Evolutionary conservation across 2,797 vertebrate species (phyloP), one percentile per base, ranked within the genome.

Genomic region (Dicrostonyx torquatus): DNA sequence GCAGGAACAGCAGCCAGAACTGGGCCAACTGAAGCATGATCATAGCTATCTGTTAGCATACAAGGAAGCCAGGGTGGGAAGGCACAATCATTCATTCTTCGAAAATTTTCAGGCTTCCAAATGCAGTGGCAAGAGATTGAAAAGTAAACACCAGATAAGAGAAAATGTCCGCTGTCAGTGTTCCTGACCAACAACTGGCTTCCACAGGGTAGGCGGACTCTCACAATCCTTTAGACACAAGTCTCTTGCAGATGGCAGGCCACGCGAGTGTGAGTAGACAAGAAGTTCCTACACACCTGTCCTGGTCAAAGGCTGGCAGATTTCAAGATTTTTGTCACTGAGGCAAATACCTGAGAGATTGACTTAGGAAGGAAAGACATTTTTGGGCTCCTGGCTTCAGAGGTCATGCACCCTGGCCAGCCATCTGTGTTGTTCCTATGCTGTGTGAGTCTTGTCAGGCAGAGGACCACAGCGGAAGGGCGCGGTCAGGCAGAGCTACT

Each of bases 1-100:
- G 7, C n/a, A 85, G 22, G 29, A 64, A 13, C 26, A 62, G 26
- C 58, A 48, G 55, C 64, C 13, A 58, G 60, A 15, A 64, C 62
- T 45, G 18, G 45, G 22, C 50, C 60, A 60, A 87, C 50, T 62
- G 70, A 77, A 82, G 48, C 62, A 78, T 34, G 20, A 0, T 53
- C 73, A 2, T 86, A 34, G 88, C 62, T 94, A 83, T 29, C 5
- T 0, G 9, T 53, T 86, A 70, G 13, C 34, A 29, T 77, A 68
- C 87, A 48, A 50, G 83, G 55, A 45, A 58, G 86, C 75, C 37
- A 92, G 55, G 2, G 22, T 31, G 77, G 6, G 83, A 92, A 29
- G 48, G 43, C 31, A 75, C 40, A 92, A 90, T 87, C 77, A 88
- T 94, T 93, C 94, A 86, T 79, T 43, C 37, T 72, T 45, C 29